Percentiles rank a stretch among this genome's conserved stretches.
Evolutionary conservation across 2,888 invertebrate genomes (phyloP).

Genomic region (Perdita meconis): DNA sequence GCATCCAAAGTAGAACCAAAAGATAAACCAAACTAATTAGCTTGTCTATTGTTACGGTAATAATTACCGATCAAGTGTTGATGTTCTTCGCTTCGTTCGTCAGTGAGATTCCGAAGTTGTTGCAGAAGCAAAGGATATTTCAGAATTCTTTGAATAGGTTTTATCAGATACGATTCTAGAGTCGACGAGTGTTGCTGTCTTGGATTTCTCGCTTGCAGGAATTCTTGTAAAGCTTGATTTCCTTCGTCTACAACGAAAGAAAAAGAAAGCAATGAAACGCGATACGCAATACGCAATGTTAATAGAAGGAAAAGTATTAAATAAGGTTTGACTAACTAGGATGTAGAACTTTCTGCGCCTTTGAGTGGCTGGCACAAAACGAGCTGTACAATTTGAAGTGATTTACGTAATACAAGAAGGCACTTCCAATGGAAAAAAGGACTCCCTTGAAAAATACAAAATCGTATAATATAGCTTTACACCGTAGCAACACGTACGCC

Average conservation of each 20-base stretch:
- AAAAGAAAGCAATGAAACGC: background rate
- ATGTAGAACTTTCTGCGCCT: slow-evolving; percentile 99
- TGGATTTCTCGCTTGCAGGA: slow-evolving; percentile 96
- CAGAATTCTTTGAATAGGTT: slow-evolving; percentile 98
- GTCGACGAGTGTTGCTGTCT: slow-evolving; percentile 98
- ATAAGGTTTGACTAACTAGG: slow-evolving; percentile 90
- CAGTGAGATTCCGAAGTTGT: slow-evolving; percentile 97
- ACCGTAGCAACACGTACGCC: background rate
- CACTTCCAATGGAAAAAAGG: slow-evolving; percentile 97
- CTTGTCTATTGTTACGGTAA: too few relatives aligned
- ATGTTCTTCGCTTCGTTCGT: slow-evolving; percentile 96
- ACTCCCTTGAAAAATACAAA: slow-evolving; percentile 93
- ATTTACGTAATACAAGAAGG: slow-evolving; percentile 98
- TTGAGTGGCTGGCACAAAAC: slow-evolving; percentile 99
- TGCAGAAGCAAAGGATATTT: slow-evolving; percentile 98
- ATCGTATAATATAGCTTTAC: too few relatives aligned
- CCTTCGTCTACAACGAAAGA: slow-evolving; percentile 91
- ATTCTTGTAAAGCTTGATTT: slow-evolving; percentile 98
- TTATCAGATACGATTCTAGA: slow-evolving; percentile 98
- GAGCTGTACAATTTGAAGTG: slow-evolving; percentile 99
- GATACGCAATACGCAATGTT: too few relatives aligned
- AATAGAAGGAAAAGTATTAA: background rate
- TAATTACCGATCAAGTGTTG: slow-evolving; percentile 96
- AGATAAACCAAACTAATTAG: too few relatives aligned
- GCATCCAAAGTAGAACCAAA: too few relatives aligned